Evolutionary conservation across 2,113 vertebrate species (phyloP), one percentile per base, ranked within the genome.

Genomic region (Phoxinus phoxinus): DNA sequence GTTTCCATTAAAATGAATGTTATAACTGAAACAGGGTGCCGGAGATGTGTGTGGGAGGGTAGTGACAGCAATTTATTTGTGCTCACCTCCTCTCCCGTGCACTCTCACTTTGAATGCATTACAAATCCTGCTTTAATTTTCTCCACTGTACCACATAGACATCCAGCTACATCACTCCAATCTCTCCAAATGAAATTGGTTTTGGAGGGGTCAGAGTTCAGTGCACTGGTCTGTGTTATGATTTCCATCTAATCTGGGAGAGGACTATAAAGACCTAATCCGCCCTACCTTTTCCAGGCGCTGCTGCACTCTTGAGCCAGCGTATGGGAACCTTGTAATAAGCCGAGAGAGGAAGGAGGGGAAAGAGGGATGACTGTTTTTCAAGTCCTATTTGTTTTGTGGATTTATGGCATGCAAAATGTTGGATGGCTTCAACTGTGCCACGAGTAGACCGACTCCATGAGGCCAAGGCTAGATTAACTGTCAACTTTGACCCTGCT

Each of bases 121-220:
- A 89, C 87, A 89, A 90, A 89, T 87, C 89, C 88, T 44, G 86
- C 89, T 90, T 90, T 90, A 90, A 89, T 87, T 85, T 89, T 89
- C 87, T 88, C 74, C 6, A 72, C 76, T 84, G 80, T 76, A 84
- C 73, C 19, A 65, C 84, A 86, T 84, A 78, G 87, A 89, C 89
- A 90, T 89, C 79, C 81, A 87, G 74, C 84, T 88, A 88, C 84
- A 89, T 86, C 86, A 79, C 75, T 89, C 80, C 88, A 89, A 83
- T 90, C 86, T 91, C 85, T 89, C 76, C 85, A 90, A 92, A 89
- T 91, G 89, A 90, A 92, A 91, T 89, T 92, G 90, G 87, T 90
- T 93, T 90, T 86, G 69, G 85, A 69, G 88, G 84, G 92, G 90
- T 94, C 90, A 90, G 82, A 81, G 90, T 90, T 92, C 89, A 89